Base-by-base conservation (phyloP, 2,888 invertebrate species). In the Hirtodrosophila confusa region DNA sequence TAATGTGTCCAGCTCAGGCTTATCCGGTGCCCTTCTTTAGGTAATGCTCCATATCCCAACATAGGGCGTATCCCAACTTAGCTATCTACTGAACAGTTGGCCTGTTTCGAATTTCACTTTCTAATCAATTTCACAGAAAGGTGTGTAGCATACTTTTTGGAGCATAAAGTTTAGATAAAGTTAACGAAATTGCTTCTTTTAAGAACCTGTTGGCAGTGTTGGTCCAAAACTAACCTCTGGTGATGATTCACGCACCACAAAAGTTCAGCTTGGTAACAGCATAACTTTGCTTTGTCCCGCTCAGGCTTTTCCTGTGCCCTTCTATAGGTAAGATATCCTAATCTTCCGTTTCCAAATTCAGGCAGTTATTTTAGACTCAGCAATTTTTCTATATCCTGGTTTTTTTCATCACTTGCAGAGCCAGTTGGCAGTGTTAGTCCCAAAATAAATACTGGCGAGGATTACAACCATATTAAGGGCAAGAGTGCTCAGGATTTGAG, bases 1-100 rank as follows among this genome's bases (percentile, higher is more conserved):
- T 96, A 58, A 92, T 95, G 82, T 96, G 96, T 91, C 95, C 95
- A 68, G 95, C 95, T 36, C 95, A 96, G 92, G 95, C 95, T 50
- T 94, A 92, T 91, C 94, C 94, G 40, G 93, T 93, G 66, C 94
- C 94, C 84, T 90, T 93, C 78, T 94, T 95, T 93, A 94, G 95
- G 95, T 96, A 75, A 75, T 39, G 2, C 17, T 44, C 7, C 11
- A 4, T 31, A 44, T 66, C 64, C 65, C 73, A 78, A 78, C 70
- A 58, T 60, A 17, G 47, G 74, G 50, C 61, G 60, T 41, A 17
- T n/a, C 17, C 2, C 2, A 27, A 3, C 0, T 27, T 27, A 17
- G 17, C 17, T 17, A 1, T 17, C 17, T 17, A 17, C 27, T 27
- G 27, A 27, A 27, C 1, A 36, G 4, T 40, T 10, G 17, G 17